Percentiles rank a stretch among this genome's conserved stretches.
Conservation (phyloP, 30 jellyfish, hydroid and myxozoan genomes). For the Turritopsis dohrnii region DNA sequence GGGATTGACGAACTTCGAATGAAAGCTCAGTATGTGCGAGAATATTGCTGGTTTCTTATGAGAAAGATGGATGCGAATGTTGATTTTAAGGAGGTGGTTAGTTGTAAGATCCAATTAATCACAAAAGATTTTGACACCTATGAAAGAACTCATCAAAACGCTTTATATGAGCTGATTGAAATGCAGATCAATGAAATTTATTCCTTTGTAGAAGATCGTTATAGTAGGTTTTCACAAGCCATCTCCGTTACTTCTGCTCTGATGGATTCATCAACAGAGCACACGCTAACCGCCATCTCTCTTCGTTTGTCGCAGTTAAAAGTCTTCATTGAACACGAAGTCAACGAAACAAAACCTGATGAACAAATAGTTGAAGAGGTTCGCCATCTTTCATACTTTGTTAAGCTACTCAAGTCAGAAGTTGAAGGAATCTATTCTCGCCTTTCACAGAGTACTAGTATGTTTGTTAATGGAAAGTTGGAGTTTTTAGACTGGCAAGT, state of each 20-base stretch:
- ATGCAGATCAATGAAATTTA: not conserved
- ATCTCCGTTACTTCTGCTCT: not conserved
- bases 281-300: not conserved
- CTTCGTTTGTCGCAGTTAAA: not conserved
- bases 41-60: constrained; percentile 1
- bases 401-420: not conserved
- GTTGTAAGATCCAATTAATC: not conserved
- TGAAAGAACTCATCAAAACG: not conserved
- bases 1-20: not conserved
- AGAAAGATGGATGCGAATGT: not conserved
- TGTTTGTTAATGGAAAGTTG: not conserved
- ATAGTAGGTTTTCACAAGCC: not conserved
- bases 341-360: not conserved
- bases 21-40: not conserved
- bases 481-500: not conserved
- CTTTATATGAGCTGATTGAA: not conserved
- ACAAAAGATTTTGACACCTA: not conserved
- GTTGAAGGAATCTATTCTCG: not conserved
- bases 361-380: not conserved
- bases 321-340: not conserved
- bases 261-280: not conserved
- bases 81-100: not conserved
- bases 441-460: not conserved
- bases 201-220: not conserved
- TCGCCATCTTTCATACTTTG: not conserved